Percentiles rank a stretch among this genome's conserved stretches.
phyloP scores from a whole-genome alignment of 2,888 invertebrate species.

The Stegophylla sp. region DNA sequence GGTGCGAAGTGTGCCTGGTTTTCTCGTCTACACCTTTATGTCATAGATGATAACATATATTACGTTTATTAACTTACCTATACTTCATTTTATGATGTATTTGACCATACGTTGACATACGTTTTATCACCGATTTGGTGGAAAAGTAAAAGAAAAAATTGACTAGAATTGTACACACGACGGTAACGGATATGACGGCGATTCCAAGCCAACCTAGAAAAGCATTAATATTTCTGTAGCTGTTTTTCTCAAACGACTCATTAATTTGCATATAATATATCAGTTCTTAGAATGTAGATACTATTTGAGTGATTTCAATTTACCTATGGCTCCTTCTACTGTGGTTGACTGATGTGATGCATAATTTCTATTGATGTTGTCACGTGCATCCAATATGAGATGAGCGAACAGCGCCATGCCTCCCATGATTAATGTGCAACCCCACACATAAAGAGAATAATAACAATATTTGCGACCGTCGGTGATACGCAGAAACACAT shows the following conservation, averaged over 20 bases:
- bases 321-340: constrained; percentile 60
- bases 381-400: constrained; percentile 75
- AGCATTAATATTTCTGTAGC: too few species aligned
- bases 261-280: too few species aligned
- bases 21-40: too few species aligned
- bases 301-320: background rate
- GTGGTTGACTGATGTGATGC: constrained; percentile 16
- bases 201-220: constrained; percentile 77
- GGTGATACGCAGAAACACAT: constrained; percentile 83
- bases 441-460: constrained; percentile 83
- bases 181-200: constrained; percentile 82
- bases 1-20: too few species aligned
- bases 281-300: too few species aligned
- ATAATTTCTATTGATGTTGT: constrained; percentile 15
- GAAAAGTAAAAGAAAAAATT: constrained; percentile 82
- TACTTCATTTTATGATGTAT: constrained; percentile 87
- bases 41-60: too few species aligned
- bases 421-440: constrained; percentile 75
- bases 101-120: constrained; percentile 82
- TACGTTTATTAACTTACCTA: constrained; percentile 69
- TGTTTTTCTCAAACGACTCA: too few species aligned
- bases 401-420: constrained; percentile 81
- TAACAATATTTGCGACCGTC: constrained; percentile 87
- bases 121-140: constrained; percentile 78
- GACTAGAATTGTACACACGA: constrained; percentile 79